Percentiles rank a stretch among this genome's conserved stretches.
phyloP scores from a whole-genome alignment of 2,113 vertebrate species.

The Plecturocebus donacophilus region DNA sequence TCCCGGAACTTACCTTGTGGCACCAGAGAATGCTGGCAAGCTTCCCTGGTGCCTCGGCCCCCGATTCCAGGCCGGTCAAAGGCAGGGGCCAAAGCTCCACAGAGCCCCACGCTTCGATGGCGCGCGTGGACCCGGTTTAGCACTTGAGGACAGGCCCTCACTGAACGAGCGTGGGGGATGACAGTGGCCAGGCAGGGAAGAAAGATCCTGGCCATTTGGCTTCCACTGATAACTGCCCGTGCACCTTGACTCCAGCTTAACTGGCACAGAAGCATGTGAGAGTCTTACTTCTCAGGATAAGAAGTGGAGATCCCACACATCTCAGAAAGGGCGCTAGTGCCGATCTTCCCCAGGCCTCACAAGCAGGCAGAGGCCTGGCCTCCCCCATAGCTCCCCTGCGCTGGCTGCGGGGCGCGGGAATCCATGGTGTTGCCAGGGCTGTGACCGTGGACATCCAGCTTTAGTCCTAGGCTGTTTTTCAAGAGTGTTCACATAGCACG shows the following conservation, averaged over 20 bases:
- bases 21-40: neutral
- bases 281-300: neutral
- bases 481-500: neutral
- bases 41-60: neutral
- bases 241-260: no score
- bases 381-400: neutral
- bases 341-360: neutral
- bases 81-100: neutral
- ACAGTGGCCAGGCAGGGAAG: neutral
- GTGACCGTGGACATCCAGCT: neutral
- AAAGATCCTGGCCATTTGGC: neutral
- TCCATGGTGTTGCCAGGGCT: fast-evolving
- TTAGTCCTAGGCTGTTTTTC: neutral
- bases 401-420: neutral
- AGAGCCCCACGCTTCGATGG: neutral
- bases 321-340: neutral
- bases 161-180: neutral
- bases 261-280: neutral
- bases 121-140: no score
- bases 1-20: neutral
- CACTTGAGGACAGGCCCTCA: no score
- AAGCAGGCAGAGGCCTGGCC: neutral
- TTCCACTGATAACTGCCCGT: neutral
- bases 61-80: no score
- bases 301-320: neutral